A percentile compares a stretch with the other conserved stretches of the same genome.
These are phyloP conservation scores for Microctonus brassicae DNA, from an alignment of 2,888 invertebrate species.

Conservation along the genomic window DNA sequence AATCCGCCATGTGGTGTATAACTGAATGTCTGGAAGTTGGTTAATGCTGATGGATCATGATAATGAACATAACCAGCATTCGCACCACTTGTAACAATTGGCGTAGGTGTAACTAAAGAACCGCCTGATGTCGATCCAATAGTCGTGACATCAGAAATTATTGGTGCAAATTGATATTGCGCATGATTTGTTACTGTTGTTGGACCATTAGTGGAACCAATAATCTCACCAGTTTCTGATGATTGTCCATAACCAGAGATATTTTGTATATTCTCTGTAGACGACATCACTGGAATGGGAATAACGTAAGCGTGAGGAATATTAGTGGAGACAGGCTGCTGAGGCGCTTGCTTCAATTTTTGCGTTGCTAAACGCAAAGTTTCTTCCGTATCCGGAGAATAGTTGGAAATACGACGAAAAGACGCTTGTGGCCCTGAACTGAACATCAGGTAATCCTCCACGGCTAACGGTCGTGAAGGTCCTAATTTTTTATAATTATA, in stretches of 20 bases:
- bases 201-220: slow-evolving; percentile 48
- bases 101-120: slow-evolving; percentile 52
- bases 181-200: slow-evolving; percentile 47
- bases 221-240: slow-evolving; percentile 34
- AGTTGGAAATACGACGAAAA: slow-evolving; percentile 60
- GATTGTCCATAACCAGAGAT: slow-evolving; percentile 23
- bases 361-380: slow-evolving; percentile 66
- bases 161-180: slow-evolving; percentile 60
- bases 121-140: slow-evolving; percentile 43
- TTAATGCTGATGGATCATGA: slow-evolving; percentile 57
- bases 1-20: slow-evolving; percentile 64
- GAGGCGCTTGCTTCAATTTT: slow-evolving; percentile 61
- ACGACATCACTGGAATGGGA: slow-evolving; percentile 66
- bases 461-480: slow-evolving; percentile 61
- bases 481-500: slow-evolving; percentile 47
- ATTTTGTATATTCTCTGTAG: slow-evolving; percentile 56
- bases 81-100: slow-evolving; percentile 40
- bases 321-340: slow-evolving; percentile 44
- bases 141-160: slow-evolving; percentile 38
- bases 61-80: slow-evolving; percentile 54
- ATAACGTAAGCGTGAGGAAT: slow-evolving; percentile 66
- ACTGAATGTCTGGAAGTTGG: slow-evolving; percentile 62
- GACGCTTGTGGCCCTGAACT: slow-evolving; percentile 63
- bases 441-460: slow-evolving; percentile 66
- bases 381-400: slow-evolving; percentile 65